Percentiles rank a stretch among this genome's conserved stretches.
Conservation (phyloP, 2,113 vertebrate genomes). For the Oreamnos americanus region DNA sequence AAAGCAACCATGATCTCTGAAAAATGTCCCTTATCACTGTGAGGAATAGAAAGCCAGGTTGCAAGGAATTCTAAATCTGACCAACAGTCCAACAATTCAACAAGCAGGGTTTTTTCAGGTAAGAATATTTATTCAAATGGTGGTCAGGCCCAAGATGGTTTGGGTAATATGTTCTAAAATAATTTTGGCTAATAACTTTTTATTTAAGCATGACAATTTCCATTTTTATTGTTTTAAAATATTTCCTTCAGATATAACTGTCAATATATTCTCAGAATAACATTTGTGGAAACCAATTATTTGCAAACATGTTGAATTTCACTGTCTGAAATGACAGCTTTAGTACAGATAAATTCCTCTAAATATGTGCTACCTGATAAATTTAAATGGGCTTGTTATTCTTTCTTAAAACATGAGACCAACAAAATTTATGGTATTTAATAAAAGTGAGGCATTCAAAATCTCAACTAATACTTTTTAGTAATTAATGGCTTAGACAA, state of each 20-base stretch:
- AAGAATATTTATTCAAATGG: not conserved
- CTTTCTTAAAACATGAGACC: not conserved
- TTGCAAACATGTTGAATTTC: conserved; percentile 24
- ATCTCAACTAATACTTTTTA: not conserved
- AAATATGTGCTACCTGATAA: not conserved
- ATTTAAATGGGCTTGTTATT: conserved; percentile 22
- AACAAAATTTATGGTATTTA: not conserved
- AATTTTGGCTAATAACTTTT: not conserved
- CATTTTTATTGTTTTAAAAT: not conserved
- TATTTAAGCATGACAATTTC: not conserved
- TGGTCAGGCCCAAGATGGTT: not conserved
- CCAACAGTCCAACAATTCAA: not conserved
- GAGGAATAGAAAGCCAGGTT: not conserved
- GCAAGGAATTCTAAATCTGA: not conserved
- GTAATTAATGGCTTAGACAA: not conserved
- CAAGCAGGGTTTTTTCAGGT: not conserved
- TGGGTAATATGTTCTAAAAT: not conserved
- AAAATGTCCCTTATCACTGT: not conserved
- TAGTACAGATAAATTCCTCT: not conserved
- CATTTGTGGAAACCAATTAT: conserved; percentile 5
- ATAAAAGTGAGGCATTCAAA: conserved; percentile 14
- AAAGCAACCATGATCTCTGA: not conserved
- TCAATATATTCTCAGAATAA: not conserved
- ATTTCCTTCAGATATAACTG: not conserved
- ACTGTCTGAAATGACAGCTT: conserved; percentile 10